phyloP scores from a whole-genome alignment of 1,140 invertebrate species.

The Leptinotarsa texana region DNA sequence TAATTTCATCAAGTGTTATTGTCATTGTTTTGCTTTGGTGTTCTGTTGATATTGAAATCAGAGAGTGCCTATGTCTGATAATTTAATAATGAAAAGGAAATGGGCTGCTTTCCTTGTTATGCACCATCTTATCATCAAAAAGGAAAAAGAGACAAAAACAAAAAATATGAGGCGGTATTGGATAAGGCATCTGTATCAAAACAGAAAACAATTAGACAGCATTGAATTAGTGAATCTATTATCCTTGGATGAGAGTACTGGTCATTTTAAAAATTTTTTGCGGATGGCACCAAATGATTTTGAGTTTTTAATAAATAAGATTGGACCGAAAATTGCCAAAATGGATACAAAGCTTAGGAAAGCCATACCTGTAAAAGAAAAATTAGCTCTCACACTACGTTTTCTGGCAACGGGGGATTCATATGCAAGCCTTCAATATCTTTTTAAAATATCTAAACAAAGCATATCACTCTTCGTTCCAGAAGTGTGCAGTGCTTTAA shows the following conservation, averaged over 20 bases:
- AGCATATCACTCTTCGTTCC: constrained; percentile 34
- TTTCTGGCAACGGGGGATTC: constrained; percentile 45
- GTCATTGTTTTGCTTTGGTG: no score
- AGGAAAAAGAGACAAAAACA: no score
- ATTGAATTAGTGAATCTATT: no score
- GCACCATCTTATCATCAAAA: no score
- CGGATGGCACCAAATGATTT: constrained; percentile 11
- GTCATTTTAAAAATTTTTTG: constrained; percentile 5
- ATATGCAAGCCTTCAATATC: constrained; percentile 37
- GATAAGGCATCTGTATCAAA: no score
- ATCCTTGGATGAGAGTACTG: background rate
- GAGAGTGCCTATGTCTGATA: no score
- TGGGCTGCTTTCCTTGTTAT: no score
- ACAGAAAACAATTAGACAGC: no score
- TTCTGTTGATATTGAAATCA: no score
- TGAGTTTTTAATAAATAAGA: constrained; percentile 31
- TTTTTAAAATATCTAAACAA: constrained; percentile 43
- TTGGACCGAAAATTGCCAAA: constrained; percentile 38
- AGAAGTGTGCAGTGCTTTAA: constrained; percentile 43
- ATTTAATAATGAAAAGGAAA: no score
- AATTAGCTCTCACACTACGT: constrained; percentile 44
- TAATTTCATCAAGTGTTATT: no score
- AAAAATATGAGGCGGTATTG: no score
- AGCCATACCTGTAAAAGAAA: constrained; percentile 40
- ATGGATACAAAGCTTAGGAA: constrained; percentile 42